These are phyloP conservation scores for Aplochiton taeniatus DNA, from an alignment of 2,797 vertebrate species.

Conservation along the genomic window DNA sequence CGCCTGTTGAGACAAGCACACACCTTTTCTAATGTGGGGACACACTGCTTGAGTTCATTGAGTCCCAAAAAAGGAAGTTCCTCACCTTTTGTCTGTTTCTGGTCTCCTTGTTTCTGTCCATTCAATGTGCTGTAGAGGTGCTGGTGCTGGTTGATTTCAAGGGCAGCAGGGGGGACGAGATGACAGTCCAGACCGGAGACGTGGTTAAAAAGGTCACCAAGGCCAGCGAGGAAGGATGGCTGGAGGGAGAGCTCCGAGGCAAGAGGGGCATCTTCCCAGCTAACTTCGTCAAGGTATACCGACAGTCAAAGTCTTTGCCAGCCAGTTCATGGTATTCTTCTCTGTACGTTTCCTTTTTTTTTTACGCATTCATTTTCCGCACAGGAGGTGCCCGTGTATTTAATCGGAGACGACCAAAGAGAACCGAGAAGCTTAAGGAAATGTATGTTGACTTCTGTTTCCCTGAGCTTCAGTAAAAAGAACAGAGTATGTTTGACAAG, in stretches of 20 bases:
- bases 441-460: constrained; percentile 52
- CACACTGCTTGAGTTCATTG: not conserved
- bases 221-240: constrained; percentile 80
- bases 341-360: not conserved
- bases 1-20: constrained; percentile 44
- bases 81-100: not conserved
- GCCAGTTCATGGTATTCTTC: not conserved
- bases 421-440: constrained; percentile 78
- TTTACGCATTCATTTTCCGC: constrained; percentile 24
- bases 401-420: constrained; percentile 69
- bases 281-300: constrained; percentile 81
- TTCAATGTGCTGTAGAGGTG: constrained; percentile 69
- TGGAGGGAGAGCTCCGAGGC: constrained; percentile 79
- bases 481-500: constrained; percentile 6
- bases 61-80: constrained; percentile 24
- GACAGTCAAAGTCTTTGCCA: not conserved
- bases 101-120: constrained; percentile 21
- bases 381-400: constrained; percentile 76
- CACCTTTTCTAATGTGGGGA: constrained; percentile 38
- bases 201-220: constrained; percentile 79
- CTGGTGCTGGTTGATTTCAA: constrained; percentile 82
- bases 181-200: constrained; percentile 77
- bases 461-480: not conserved
- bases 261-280: constrained; percentile 81
- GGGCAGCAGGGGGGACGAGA: constrained; percentile 75